phyloP scores from a whole-genome alignment of 2,113 vertebrate genomes.

The Ahaetulla prasina region DNA sequence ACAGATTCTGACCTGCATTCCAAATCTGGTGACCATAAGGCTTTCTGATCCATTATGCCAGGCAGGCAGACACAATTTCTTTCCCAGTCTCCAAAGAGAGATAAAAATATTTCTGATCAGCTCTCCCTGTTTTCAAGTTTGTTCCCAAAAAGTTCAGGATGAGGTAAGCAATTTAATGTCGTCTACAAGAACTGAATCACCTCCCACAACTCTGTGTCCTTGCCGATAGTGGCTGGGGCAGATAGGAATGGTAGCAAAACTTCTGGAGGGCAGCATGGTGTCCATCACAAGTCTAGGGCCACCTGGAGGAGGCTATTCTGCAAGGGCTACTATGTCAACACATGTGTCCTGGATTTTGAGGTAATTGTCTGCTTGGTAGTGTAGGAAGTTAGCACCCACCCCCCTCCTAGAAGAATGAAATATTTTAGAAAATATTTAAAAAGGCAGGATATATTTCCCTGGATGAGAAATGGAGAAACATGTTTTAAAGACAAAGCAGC shows the following conservation, averaged over 20 bases:
- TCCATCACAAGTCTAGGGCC: background rate
- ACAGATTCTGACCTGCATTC: background rate
- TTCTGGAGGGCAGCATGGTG: background rate
- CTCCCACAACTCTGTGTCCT: background rate
- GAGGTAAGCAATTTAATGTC: background rate
- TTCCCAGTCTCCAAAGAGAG: background rate
- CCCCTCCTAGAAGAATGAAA: too few relatives aligned
- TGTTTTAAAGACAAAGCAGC: too few relatives aligned
- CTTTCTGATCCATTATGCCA: background rate
- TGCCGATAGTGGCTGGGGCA: background rate
- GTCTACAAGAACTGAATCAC: background rate
- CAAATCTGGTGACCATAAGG: background rate
- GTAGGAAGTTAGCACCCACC: too few relatives aligned
- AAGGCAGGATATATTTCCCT: too few relatives aligned
- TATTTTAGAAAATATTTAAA: too few relatives aligned
- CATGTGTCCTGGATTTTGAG: background rate
- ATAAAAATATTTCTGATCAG: background rate
- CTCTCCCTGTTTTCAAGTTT: background rate
- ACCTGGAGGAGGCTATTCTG: background rate
- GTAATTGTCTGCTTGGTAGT: background rate
- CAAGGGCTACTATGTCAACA: background rate
- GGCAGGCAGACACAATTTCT: background rate
- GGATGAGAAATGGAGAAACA: too few relatives aligned
- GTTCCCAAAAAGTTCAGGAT: background rate
- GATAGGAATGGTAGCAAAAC: background rate